These are phyloP conservation scores for Pheosia tremula DNA, from an alignment of 2,888 invertebrate genomes.

Conservation along the genomic window DNA sequence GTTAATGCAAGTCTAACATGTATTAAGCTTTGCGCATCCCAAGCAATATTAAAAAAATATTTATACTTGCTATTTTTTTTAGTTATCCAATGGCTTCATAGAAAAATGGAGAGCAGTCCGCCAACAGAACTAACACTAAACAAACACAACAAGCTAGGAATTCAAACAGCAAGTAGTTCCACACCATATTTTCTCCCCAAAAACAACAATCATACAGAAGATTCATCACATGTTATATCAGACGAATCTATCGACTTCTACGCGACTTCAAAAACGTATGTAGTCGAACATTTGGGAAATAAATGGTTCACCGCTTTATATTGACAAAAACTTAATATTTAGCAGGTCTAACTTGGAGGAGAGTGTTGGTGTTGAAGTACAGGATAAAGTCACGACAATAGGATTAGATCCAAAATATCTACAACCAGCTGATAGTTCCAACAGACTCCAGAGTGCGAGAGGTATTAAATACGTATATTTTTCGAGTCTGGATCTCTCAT, in stretches of 20 bases:
- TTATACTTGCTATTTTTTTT: conserved; percentile 21
- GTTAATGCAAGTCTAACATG: too few species aligned
- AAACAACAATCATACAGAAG: conserved; percentile 49
- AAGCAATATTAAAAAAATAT: background rate
- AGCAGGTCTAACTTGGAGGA: conserved; percentile 67
- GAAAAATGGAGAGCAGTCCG: conserved; percentile 68
- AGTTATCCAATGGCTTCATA: conserved; percentile 83
- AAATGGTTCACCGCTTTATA: too few species aligned
- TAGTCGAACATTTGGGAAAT: background rate
- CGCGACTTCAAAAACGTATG: conserved; percentile 73
- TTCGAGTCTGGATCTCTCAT: too few species aligned
- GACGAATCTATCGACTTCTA: conserved; percentile 78
- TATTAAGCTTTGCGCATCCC: too few species aligned
- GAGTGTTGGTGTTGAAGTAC: conserved; percentile 55
- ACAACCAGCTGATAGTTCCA: conserved; percentile 60
- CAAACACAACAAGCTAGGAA: conserved; percentile 39
- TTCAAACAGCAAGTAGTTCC: conserved; percentile 59
- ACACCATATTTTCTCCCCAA: conserved; percentile 67
- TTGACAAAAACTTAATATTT: background rate
- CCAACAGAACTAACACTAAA: conserved; percentile 41
- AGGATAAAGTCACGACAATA: conserved; percentile 44
- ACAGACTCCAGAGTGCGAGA: conserved; percentile 42
- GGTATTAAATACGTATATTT: conserved; percentile 35
- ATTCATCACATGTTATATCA: conserved; percentile 55
- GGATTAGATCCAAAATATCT: conserved; percentile 77